Evolutionary conservation across 2,888 invertebrate species (phyloP), one percentile per base, ranked within the genome.

Genomic region (Hofmannophila pseudospretella): DNA sequence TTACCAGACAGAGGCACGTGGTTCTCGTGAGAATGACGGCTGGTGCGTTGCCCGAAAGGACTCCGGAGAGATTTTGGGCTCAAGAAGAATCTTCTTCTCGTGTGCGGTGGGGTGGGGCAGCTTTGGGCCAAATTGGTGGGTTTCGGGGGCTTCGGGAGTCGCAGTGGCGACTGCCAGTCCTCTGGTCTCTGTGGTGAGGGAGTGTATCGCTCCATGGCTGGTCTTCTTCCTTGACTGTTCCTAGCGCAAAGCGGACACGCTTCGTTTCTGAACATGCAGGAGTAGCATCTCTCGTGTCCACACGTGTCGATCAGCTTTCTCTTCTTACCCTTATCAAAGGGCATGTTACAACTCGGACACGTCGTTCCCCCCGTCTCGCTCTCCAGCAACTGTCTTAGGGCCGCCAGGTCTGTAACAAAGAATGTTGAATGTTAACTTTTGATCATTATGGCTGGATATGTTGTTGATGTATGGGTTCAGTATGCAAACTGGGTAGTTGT

Each of bases 301-400:
- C 97, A 98, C 44, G 95, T 93, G 88, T 98, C 97, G 71, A 97
- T 96, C 67, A 98, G 89, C 75, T 95, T 94, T 80, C 97, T 92
- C 86, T 97, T 96, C 87, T 97, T 97, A 79, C 97, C 97, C 86
- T 96, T 96, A 86, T 97, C 97, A 88, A 96, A 97, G 58, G 96
- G 96, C 92, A 96, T 95, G 79, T 93, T 93, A 88, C 95, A 95
- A 77, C 94, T 94, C 49, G 95, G 95, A 79, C 95, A 95, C 46
- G 89, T 89, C 34, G 90, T 89, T 47, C 89, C 90, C 39, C 90
- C 91, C 39, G 91, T 89, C 74, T 94, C 94, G 61, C 91, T 91
- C 69, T 94, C 94, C 64, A 94, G 89, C 49, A 95, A 88, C 56
- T 94, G 92, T 51, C 94, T 88, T 64, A 95, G 93, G 54, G 94